Conservation (phyloP, 1,140 invertebrate species). For the Drosophila trapezifrons region DNA sequence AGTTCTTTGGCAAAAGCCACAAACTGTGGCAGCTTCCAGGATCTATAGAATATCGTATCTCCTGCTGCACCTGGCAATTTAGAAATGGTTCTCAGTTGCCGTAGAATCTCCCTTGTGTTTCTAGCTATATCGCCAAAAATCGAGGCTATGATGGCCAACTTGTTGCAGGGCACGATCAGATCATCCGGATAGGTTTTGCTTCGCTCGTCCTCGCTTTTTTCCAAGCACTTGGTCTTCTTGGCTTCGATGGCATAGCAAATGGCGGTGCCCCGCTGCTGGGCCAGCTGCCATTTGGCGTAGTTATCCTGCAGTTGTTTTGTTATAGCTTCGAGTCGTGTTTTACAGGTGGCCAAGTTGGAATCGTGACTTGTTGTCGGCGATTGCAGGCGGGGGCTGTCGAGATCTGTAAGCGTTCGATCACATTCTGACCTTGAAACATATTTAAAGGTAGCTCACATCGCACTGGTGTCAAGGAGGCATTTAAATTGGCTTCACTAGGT, state of each 20-base stretch:
- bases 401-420: conserved; percentile 22
- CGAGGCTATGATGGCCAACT: conserved; percentile 65
- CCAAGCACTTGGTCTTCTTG: conserved; percentile 64
- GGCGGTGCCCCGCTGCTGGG: conserved; percentile 67
- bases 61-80: conserved; percentile 44
- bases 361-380: conserved; percentile 44
- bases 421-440: neutral
- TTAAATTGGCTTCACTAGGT: conserved; percentile 16
- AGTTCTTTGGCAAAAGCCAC: conserved; percentile 62
- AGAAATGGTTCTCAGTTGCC: conserved; percentile 54
- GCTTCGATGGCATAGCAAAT: conserved; percentile 74
- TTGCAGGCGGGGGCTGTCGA: conserved; percentile 41
- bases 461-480: conserved; percentile 65
- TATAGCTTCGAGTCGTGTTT: conserved; percentile 47
- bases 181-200: conserved; percentile 55
- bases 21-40: conserved; percentile 69
- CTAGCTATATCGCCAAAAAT: conserved; percentile 73
- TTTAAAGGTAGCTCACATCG: conserved; percentile 55
- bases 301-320: conserved; percentile 61
- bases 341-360: conserved; percentile 51
- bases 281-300: conserved; percentile 73
- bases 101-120: conserved; percentile 53
- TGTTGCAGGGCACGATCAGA: conserved; percentile 54
- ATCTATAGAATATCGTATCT: conserved; percentile 59
- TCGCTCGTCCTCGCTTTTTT: conserved; percentile 17